phyloP scores from a whole-genome alignment of 1,140 invertebrate species.

The Lethrus apterus region DNA sequence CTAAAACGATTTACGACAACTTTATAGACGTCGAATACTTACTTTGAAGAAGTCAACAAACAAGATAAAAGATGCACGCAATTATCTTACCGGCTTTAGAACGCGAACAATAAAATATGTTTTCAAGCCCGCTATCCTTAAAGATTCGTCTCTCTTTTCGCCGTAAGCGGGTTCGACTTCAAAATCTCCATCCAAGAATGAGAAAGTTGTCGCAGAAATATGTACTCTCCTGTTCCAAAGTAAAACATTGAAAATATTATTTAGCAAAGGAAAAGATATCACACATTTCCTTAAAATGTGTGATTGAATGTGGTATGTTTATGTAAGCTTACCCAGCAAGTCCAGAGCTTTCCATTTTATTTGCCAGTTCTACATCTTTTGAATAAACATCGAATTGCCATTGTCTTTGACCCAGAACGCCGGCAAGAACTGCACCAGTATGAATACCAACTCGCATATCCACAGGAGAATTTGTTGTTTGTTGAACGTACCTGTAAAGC shows the following conservation, averaged over 20 bases:
- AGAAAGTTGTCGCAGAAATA: conserved; percentile 87
- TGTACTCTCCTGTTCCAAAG: conserved; percentile 80
- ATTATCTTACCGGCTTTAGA: conserved; percentile 66
- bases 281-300: too few relatives aligned
- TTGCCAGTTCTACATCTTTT: conserved; percentile 93
- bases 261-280: too few relatives aligned
- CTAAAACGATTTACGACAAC: too few relatives aligned
- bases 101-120: conserved; percentile 88
- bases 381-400: conserved; percentile 99
- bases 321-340: conserved; percentile 80
- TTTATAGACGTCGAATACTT: too few relatives aligned
- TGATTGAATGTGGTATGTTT: too few relatives aligned
- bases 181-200: conserved; percentile 86
- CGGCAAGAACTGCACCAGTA: conserved; percentile 91
- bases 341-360: conserved; percentile 98
- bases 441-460: conserved; percentile 98
- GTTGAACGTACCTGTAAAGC: conserved; percentile 77
- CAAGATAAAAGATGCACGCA: too few relatives aligned
- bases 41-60: too few relatives aligned
- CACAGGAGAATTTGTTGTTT: conserved; percentile 89
- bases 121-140: conserved; percentile 78
- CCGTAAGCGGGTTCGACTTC: conserved; percentile 91
- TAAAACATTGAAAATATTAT: conserved; percentile 23
- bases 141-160: conserved; percentile 77
- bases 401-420: conserved; percentile 90